These are phyloP conservation scores for Paramisgurnus dabryanus DNA, from an alignment of 2,113 vertebrate genomes.

Conservation along the genomic window DNA sequence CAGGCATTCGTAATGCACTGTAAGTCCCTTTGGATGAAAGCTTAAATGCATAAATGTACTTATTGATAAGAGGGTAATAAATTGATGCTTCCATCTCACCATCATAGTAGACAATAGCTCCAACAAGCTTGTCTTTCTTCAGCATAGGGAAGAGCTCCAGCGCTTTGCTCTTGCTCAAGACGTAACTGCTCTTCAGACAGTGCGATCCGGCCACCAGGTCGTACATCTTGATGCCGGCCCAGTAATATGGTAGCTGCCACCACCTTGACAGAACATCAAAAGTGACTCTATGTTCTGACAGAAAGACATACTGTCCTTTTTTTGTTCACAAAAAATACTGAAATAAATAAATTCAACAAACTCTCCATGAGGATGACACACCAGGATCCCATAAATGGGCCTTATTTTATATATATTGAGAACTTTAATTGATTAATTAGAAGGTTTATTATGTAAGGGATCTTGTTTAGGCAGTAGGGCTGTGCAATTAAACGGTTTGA, in stretches of 20 bases:
- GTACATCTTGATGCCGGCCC: constrained; percentile 95
- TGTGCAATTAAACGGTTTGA: too few relatives aligned
- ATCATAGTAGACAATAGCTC: constrained; percentile 96
- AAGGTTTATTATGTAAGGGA: too few relatives aligned
- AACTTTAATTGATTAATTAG: too few relatives aligned
- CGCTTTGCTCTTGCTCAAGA: constrained; percentile 89
- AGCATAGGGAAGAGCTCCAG: constrained; percentile 97
- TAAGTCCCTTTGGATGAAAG: neutral
- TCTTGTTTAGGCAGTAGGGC: too few relatives aligned
- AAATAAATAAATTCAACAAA: neutral
- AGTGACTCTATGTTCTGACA: neutral
- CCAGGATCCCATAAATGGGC: neutral
- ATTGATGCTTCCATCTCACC: constrained; percentile 73
- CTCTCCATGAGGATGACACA: neutral
- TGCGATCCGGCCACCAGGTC: constrained; percentile 92
- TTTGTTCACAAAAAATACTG: neutral
- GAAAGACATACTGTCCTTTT: neutral
- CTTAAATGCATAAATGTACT: too few relatives aligned
- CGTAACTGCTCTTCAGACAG: constrained; percentile 92
- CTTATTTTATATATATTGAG: too few relatives aligned
- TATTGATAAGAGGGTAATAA: too few relatives aligned
- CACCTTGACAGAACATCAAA: constrained; percentile 73
- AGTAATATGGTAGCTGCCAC: constrained; percentile 99
- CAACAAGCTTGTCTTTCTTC: constrained; percentile 89
- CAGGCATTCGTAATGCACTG: neutral